Conservation (phyloP, 2,113 vertebrate genomes). For the Tyto alba region DNA sequence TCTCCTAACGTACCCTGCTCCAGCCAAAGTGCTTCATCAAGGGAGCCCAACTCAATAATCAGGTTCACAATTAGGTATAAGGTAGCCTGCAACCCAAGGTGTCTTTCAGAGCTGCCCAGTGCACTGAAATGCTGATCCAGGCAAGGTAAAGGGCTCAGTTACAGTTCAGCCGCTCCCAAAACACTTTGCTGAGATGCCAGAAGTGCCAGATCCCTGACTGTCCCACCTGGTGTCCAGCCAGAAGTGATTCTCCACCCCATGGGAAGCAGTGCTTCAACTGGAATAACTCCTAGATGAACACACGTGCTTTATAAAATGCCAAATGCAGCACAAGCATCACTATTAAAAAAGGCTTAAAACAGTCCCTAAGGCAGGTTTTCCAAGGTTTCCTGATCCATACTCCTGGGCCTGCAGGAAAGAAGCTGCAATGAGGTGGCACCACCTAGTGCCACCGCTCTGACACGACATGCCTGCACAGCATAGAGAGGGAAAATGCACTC, state of each 20-base stretch:
- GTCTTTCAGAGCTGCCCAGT: not conserved
- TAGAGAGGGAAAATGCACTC: accelerated
- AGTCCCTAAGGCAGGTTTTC: not conserved
- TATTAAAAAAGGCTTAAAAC: not conserved
- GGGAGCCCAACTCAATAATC: accelerated
- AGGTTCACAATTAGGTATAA: too few relatives aligned
- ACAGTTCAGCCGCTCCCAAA: not conserved
- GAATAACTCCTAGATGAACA: accelerated
- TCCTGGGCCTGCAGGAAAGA: not conserved
- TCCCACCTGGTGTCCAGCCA: not conserved
- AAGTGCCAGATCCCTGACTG: not conserved
- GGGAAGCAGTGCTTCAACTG: too few relatives aligned
- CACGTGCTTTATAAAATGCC: not conserved
- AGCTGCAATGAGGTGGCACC: conserved; percentile 13
- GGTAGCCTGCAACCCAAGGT: not conserved
- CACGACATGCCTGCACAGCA: not conserved
- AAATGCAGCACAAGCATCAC: not conserved
- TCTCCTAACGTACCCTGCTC: not conserved
- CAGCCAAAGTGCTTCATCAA: not conserved
- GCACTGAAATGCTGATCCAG: not conserved
- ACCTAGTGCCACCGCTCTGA: not conserved
- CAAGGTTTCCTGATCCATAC: accelerated
- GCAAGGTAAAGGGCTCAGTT: not conserved
- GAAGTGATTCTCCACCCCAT: not conserved
- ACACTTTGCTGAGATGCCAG: not conserved